Evolutionary conservation across 2,113 vertebrate species (phyloP), one percentile per base, ranked within the genome.

Genomic region (Dromas ardeola): DNA sequence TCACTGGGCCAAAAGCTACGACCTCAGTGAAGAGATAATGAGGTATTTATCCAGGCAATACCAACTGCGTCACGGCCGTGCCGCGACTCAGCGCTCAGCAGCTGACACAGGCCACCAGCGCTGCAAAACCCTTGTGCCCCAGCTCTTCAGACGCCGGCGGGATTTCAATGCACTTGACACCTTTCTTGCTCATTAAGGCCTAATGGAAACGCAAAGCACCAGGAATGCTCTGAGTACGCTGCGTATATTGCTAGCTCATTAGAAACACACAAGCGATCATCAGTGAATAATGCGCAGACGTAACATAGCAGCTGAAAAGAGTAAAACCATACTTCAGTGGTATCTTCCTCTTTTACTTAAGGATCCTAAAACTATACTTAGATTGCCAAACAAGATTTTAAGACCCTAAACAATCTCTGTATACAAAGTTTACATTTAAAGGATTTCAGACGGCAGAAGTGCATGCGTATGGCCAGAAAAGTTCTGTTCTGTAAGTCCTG

Each of bases 11-110:
- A 67, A 80, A 85, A 82, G 58, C 36, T 21, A 25, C 27, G 26
- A 25, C 34, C 38, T 53, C 53, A 62, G 30, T 3, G 26, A 77
- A 42, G 38, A 26, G 13, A 10, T 6, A 32, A 38, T 13, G 1
- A 29, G 36, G 0, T 20, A 20, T 55, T 86, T 47, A n/a, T 62
- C 36, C 10, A 14, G 62, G 49, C 19, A 25, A 45, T 2, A 29
- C 15, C 13, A 4, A 10, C 26, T 32, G 53, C 0, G 0, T 36
- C 20, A 38, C 0, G 9, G 34, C 50, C 23, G 19, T 14, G 58
- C 25, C 5, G 19, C 47, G 15, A 6, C 2, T 22, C 58, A 42
- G 67, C 2, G 34, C 62, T 45, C 73, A 43, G 52, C 56, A n/a
- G 49, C 20, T 38, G 61, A 14, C 6, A 23, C 26, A 53, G 23